Evolutionary conservation across 2,113 vertebrate species (phyloP).

Genomic region (Oxyura jamaicensis): DNA sequence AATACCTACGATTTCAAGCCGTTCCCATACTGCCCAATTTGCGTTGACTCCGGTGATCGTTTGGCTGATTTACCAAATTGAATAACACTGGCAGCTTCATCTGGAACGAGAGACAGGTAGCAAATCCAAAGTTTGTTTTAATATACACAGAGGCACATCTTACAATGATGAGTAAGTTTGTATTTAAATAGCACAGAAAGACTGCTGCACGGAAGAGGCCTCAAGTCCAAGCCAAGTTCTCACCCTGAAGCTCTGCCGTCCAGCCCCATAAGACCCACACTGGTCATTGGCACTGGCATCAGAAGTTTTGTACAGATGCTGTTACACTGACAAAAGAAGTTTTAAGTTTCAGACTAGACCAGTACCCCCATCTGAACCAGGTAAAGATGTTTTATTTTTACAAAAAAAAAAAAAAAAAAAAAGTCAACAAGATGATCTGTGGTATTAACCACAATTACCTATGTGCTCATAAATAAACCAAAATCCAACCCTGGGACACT

Average conservation of each 20-base stretch:
- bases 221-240: neutral
- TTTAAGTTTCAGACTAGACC: neutral
- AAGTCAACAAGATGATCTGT: neutral
- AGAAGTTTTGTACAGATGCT: neutral
- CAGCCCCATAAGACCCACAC: neutral
- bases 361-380: neutral
- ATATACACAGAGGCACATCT: neutral
- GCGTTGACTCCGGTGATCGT: constrained; percentile 92
- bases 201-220: neutral
- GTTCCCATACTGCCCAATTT: constrained; percentile 98
- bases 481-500: neutral
- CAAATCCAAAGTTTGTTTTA: neutral
- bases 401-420: too few species aligned
- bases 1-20: constrained; percentile 97
- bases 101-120: constrained; percentile 69
- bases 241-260: neutral
- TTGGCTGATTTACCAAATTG: constrained; percentile 99
- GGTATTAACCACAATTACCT: neutral
- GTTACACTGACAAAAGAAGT: neutral
- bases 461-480: neutral
- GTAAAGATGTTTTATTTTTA: too few species aligned
- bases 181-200: neutral
- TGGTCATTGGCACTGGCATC: neutral
- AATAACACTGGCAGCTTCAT: constrained; percentile 95
- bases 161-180: neutral